Base-by-base conservation (phyloP, 2,797 vertebrate species). In the Anas bahamensis region DNA sequence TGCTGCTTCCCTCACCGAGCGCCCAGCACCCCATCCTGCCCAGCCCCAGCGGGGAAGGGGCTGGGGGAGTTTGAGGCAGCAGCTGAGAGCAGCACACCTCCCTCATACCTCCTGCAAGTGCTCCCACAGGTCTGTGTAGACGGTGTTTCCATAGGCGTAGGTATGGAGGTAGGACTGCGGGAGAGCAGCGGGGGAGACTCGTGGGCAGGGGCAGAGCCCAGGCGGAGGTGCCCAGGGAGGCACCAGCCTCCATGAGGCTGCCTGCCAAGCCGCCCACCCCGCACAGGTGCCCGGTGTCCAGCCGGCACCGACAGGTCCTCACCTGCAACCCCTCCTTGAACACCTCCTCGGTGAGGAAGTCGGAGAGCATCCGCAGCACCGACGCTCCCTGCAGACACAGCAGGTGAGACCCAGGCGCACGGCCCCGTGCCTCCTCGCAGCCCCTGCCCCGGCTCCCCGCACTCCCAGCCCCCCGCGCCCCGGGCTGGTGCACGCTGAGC, bases 341-440 rank as follows among this genome's bases (percentile, higher is more conserved):
- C 22, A 99, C 83, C 0, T 97, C 18, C 91, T 99, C 99, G 0
- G 97, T 98, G 79, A 99, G 98, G 95, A 99, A 99, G 79, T 97
- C 94, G 0, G 99, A 99, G 29, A 99, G 97, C 99, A 99, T 99
- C 91, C 98, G 98, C 64, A 99, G 97, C 65, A 99, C 99, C 0
- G 98, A 98, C 0, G 98, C 99, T 13, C 99, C 99, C 99, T 99
- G 93, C 2, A 31, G 33, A 31, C 72, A 91, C 3, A 17, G 24
- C 13, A 12, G 41, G 44, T 91, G 60, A 70, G 93, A 81, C 2
- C 11, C 48, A 8, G 26, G 29, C 11, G 13, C 5, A 3, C 0
- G 1, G 76, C 35, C 59, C 59, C 17, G 15, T 10, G 48, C 17
- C 59, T 37, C 26, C 17, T n/a, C 4, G 2, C 31, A 18, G 70